phyloP scores from a whole-genome alignment of 2,797 vertebrate species.

The Petrocephalus schoutedeni region DNA sequence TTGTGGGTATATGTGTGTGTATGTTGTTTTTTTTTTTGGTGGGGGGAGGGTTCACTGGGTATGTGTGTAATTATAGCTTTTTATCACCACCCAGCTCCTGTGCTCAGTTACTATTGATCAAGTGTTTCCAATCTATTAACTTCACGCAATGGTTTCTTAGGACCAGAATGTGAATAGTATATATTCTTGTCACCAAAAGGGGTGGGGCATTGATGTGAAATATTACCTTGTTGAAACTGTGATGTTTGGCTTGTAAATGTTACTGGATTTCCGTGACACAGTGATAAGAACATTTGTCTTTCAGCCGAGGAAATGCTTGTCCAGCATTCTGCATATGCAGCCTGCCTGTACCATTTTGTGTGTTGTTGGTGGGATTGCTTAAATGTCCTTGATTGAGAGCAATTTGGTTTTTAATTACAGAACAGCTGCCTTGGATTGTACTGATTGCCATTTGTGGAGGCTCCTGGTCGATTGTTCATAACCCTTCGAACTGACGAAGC shows the following conservation, averaged over 20 bases:
- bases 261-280: neutral
- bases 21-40: neutral
- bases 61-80: constrained; percentile 26
- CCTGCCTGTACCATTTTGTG: constrained; percentile 19
- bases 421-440: constrained; percentile 67
- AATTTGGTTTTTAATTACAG: constrained; percentile 73
- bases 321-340: constrained; percentile 18
- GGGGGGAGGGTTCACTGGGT: neutral
- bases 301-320: neutral
- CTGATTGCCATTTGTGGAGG: constrained; percentile 69
- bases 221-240: neutral
- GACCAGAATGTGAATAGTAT: neutral
- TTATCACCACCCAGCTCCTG: constrained; percentile 23
- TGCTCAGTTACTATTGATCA: constrained; percentile 29
- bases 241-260: constrained; percentile 6
- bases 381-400: constrained; percentile 72
- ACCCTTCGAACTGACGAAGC: constrained; percentile 63
- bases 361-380: constrained; percentile 38
- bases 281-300: constrained; percentile 16
- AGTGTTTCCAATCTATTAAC: constrained; percentile 31
- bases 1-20: neutral
- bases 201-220: neutral
- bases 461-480: constrained; percentile 64
- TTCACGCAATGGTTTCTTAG: constrained; percentile 23
- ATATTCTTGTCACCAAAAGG: neutral